These are phyloP conservation scores for Choristoneura fumiferana DNA, from an alignment of 1,140 invertebrate genomes.

Conservation along the genomic window DNA sequence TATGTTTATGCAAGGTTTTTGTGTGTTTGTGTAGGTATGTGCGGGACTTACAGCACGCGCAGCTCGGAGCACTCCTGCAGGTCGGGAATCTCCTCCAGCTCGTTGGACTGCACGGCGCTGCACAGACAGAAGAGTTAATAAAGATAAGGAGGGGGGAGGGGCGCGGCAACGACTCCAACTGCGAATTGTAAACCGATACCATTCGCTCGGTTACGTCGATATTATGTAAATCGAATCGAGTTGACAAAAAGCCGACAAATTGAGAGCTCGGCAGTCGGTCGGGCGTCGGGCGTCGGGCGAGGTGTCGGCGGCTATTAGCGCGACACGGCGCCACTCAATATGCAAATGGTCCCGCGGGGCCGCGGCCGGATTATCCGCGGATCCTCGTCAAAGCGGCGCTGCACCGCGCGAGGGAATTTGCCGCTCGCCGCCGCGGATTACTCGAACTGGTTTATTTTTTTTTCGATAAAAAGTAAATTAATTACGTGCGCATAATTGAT, in stretches of 20 bases:
- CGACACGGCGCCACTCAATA: conserved; percentile 11
- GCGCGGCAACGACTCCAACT: too few relatives aligned
- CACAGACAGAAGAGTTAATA: not conserved
- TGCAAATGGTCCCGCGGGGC: conserved; percentile 10
- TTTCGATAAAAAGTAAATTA: not conserved
- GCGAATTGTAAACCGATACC: too few relatives aligned
- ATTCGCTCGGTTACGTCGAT: not conserved
- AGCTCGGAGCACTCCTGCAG: conserved; percentile 87
- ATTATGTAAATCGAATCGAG: conserved; percentile 1
- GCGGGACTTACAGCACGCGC: conserved; percentile 89
- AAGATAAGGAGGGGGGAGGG: too few relatives aligned
- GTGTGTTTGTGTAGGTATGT: too few relatives aligned
- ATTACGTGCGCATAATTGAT: not conserved
- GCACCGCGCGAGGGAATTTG: too few relatives aligned
- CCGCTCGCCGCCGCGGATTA: not conserved
- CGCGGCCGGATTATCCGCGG: conserved; percentile 2
- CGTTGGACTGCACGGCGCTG: conserved; percentile 92
- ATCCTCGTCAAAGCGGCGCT: not conserved
- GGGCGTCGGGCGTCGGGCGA: too few relatives aligned
- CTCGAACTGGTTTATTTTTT: not conserved
- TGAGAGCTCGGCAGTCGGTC: conserved; percentile 2
- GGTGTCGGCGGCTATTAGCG: not conserved
- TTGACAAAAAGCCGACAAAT: conserved; percentile 15
- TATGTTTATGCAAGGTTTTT: too few relatives aligned
- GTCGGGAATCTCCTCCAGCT: conserved; percentile 84